Conservation (phyloP, 2,797 vertebrate genomes). For the Enoplosus armatus region DNA sequence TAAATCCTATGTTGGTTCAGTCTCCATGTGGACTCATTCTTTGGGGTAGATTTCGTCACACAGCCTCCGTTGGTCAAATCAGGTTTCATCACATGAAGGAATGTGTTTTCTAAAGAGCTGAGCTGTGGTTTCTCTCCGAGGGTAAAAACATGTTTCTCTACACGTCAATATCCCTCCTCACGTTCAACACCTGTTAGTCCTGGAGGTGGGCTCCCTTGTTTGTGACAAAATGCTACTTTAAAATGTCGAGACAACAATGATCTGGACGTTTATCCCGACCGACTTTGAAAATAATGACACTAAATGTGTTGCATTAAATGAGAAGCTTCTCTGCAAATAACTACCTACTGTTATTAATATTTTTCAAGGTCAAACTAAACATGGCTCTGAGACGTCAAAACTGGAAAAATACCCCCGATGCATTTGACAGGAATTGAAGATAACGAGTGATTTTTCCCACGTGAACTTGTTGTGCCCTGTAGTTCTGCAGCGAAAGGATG, state of each 20-base stretch:
- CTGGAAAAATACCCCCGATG: not conserved
- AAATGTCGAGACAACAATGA: too few species aligned
- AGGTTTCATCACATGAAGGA: slow-evolving; percentile 26
- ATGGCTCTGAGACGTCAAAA: not conserved
- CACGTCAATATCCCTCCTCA: not conserved
- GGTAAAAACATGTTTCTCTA: not conserved
- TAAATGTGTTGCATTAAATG: not conserved
- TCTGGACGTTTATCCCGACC: not conserved
- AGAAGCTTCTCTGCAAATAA: not conserved
- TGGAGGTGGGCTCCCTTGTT: not conserved
- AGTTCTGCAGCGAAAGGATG: not conserved
- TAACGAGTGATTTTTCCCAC: not conserved
- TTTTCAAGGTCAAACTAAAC: not conserved
- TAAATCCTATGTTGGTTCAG: not conserved
- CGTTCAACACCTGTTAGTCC: not conserved
- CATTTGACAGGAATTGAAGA: not conserved
- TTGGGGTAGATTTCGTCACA: slow-evolving; percentile 21
- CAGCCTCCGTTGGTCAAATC: slow-evolving; percentile 15
- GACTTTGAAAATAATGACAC: not conserved
- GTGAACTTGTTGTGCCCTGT: not conserved
- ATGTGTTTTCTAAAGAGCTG: slow-evolving; percentile 36
- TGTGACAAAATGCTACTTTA: not conserved
- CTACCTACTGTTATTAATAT: not conserved
- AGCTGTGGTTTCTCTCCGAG: slow-evolving; percentile 1
- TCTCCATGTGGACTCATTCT: not conserved